phyloP scores from a whole-genome alignment of 1,140 invertebrate species.

The Halyomorpha halys region DNA sequence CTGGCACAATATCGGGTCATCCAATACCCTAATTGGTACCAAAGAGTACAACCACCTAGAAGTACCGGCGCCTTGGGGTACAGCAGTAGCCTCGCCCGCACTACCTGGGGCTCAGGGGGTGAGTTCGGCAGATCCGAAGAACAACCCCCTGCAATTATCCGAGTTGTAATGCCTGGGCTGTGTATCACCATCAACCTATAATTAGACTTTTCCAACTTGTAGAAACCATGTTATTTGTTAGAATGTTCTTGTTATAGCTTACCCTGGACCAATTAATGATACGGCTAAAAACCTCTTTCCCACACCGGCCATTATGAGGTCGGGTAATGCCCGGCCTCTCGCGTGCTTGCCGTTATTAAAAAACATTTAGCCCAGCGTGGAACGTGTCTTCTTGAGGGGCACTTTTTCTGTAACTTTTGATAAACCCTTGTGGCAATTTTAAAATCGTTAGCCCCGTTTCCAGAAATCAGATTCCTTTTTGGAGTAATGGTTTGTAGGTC shows the following conservation, averaged over 20 bases:
- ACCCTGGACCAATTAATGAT: background rate
- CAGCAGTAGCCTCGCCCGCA: background rate
- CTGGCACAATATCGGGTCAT: no score
- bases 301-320: background rate
- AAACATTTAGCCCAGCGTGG: background rate
- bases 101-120: constrained; percentile 3
- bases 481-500: no score
- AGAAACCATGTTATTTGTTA: background rate
- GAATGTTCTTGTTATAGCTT: background rate
- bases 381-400: no score
- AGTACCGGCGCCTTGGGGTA: background rate
- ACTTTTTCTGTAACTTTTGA: no score
- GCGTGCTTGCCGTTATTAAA: constrained; percentile 6
- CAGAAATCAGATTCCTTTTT: no score
- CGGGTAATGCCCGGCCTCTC: background rate
- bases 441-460: no score
- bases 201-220: background rate
- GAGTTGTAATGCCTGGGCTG: background rate
- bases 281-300: constrained; percentile 7
- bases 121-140: background rate
- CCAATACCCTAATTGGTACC: no score
- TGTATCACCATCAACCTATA: background rate
- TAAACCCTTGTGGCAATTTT: no score
- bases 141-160: background rate
- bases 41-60: no score